Conservation (phyloP, 1,140 invertebrate genomes). For the Pararge aegeria region DNA sequence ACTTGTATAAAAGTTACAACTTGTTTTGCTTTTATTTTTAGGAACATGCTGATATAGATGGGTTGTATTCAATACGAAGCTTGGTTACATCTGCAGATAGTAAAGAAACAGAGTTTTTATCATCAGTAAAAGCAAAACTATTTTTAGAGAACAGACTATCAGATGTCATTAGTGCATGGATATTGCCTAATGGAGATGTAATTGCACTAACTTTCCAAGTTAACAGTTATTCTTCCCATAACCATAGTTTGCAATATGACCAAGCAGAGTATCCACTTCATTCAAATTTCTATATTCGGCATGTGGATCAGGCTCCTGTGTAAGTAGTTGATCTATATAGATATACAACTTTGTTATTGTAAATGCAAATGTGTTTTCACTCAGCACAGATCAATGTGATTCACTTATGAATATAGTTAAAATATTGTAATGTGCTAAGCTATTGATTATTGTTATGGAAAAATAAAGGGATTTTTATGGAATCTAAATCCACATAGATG, state of each 20-base stretch:
- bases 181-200: slow-evolving; percentile 86
- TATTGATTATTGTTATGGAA: no score
- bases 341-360: no score
- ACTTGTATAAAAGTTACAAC: neutral
- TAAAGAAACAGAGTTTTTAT: slow-evolving; percentile 84
- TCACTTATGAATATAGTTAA: no score
- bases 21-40: slow-evolving; percentile 58
- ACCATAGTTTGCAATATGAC: slow-evolving; percentile 51
- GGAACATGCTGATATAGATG: slow-evolving; percentile 84
- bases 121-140: slow-evolving; percentile 89
- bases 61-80: slow-evolving; percentile 88
- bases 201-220: slow-evolving; percentile 83
- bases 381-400: no score
- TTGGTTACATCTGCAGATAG: slow-evolving; percentile 84
- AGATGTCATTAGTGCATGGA: slow-evolving; percentile 86
- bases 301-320: slow-evolving; percentile 87
- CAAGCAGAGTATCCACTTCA: slow-evolving; percentile 81
- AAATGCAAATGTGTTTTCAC: no score
- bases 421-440: no score
- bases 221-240: slow-evolving; percentile 70
- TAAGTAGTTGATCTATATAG: slow-evolving; percentile 81
- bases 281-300: slow-evolving; percentile 86
- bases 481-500: no score
- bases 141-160: slow-evolving; percentile 78
- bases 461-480: no score